A percentile compares a stretch with the other conserved stretches of the same genome.
Conservation (phyloP, 2,888 invertebrate species). For the Sisyra terminalis region DNA sequence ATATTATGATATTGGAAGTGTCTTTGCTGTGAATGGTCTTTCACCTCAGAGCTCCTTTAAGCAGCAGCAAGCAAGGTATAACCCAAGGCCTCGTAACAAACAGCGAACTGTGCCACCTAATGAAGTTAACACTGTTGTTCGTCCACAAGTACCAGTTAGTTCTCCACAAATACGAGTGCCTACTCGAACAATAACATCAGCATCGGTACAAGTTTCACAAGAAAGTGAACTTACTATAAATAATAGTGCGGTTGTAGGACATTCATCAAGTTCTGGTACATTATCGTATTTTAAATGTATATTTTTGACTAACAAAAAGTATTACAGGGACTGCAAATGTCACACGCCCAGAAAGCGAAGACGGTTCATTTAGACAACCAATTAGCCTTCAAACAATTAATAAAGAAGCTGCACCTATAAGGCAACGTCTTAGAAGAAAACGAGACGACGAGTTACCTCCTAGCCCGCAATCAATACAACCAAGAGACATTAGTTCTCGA, state of each 20-base stretch:
- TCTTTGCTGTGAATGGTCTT: constrained; percentile 57
- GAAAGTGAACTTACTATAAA: constrained; percentile 1
- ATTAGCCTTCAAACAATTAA: constrained; percentile 11
- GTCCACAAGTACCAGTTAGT: constrained; percentile 18
- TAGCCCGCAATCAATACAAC: constrained; percentile 21
- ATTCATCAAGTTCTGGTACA: not conserved
- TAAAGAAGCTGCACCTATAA: constrained; percentile 27
- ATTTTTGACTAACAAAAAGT: no score
- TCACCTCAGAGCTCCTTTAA: constrained; percentile 49
- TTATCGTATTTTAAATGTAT: not conserved
- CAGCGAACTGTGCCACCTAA: constrained; percentile 6
- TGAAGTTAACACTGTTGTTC: not conserved
- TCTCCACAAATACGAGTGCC: constrained; percentile 27
- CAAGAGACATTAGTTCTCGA: constrained; percentile 22
- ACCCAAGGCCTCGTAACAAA: constrained; percentile 23
- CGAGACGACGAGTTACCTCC: constrained; percentile 24
- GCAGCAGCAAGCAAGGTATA: constrained; percentile 28
- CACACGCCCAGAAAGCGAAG: no score
- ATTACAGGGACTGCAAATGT: no score
- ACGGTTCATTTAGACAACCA: not conserved
- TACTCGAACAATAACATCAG: constrained; percentile 9
- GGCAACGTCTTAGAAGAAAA: constrained; percentile 28
- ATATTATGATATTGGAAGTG: constrained; percentile 49
- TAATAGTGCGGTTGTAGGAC: not conserved
- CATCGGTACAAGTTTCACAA: constrained; percentile 4